Base-by-base conservation (phyloP, 2,888 invertebrate species). In the Cylindroiulus punctatus region DNA sequence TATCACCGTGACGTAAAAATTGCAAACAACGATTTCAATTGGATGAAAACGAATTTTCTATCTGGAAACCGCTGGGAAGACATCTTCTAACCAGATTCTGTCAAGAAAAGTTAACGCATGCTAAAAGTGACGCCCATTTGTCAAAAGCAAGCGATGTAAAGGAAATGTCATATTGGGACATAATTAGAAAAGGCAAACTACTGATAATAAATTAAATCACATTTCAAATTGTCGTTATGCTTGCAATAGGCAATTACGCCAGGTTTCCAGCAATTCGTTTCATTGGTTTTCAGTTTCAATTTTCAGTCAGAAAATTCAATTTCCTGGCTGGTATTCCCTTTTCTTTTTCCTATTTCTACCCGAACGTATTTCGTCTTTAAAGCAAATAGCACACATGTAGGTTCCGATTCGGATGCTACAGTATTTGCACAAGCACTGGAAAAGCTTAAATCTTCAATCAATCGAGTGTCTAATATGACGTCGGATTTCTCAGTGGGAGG, bases 381-480 rank as follows among this genome's bases (percentile, higher is more conserved):
- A 57, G 57, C 57, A 57, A 57, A 22, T 22, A 7, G n/a, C 19
- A 57, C 22, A 4, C 36, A 36, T 36, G 36, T 36, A 36, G 3
- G 36, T 36, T n/a, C n/a, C n/a, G 52, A 19, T 52, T 22, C 57
- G 22, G 30, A 26, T 57, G 76, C 30, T 30, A 5, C 76, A 30
- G 76, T 30, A 26, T 76, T 76, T 76, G 76, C 76, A 30, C 76
- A 30, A 26, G 30, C 76, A 76, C 76, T 30, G 14, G 30, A 30
- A 30, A 26, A 30, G 76, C 12, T 76, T 76, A 76, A 76, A 76
- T 76, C 76, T 30, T 30, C 76, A 76, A 30, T 76, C 76, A 76
- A 76, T 76, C 26, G 76, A 76, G 76, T 26, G 76, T 76, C 76
- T 76, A 76, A 76, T 76, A 30, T 76, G 76, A 76, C 76, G 30